phyloP scores from a whole-genome alignment of 2,888 invertebrate genomes.

The Calameuta pallipes region DNA sequence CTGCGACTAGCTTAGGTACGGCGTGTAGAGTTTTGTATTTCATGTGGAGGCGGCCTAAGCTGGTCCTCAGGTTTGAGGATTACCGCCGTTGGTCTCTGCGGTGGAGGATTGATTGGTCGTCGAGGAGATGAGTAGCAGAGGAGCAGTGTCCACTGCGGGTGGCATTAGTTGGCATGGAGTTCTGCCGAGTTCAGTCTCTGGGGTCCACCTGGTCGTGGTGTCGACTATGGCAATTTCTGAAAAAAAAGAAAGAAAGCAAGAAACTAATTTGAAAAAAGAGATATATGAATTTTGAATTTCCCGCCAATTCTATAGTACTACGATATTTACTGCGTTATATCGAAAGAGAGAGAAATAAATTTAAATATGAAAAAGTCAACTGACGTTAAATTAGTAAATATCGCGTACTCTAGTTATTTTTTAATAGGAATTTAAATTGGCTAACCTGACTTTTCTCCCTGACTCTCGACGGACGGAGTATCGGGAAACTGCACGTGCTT shows the following conservation, averaged over 20 bases:
- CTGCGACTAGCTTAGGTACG: background rate
- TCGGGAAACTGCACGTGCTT: constrained; percentile 81
- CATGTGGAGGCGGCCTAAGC: background rate
- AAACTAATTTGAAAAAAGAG: no score
- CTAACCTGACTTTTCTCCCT: constrained; percentile 41
- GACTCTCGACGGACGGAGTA: constrained; percentile 29
- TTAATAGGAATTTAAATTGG: background rate
- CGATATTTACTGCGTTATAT: background rate
- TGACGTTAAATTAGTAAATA: no score
- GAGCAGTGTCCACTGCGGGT: constrained; percentile 16
- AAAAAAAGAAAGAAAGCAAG: constrained; percentile 6
- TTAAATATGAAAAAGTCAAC: no score
- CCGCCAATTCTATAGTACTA: no score
- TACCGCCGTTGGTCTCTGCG: background rate
- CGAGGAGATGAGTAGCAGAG: constrained; percentile 15
- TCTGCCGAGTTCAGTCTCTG: constrained; percentile 23
- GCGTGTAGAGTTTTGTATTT: background rate
- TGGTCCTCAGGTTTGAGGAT: background rate
- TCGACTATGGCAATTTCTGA: constrained; percentile 19
- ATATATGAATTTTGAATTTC: no score
- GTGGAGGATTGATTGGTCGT: constrained; percentile 20
- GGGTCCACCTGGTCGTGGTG: constrained; percentile 20
- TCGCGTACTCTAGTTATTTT: no score
- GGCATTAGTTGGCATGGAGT: constrained; percentile 23
- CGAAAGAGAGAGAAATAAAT: no score